Conservation (phyloP, 37 sponge, comb jelly and placozoan species). For the Eunapius fragilis region DNA sequence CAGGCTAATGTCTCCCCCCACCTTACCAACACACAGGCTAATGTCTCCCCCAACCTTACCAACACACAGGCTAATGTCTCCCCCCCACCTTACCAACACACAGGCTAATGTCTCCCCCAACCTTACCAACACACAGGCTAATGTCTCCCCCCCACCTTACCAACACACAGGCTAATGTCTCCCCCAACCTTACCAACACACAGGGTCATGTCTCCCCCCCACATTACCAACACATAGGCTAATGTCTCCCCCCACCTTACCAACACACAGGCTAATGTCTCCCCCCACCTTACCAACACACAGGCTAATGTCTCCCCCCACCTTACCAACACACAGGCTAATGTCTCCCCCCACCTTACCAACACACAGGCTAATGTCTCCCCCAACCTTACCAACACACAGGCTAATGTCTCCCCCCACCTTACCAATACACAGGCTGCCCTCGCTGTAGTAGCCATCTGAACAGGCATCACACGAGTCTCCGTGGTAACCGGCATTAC, state of each 20-base stretch:
- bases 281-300: conserved; percentile 18
- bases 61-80: neutral
- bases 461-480: conserved; percentile 69
- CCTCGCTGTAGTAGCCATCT: conserved; percentile 59
- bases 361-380: neutral
- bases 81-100: conserved; percentile 18
- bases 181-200: conserved; percentile 18
- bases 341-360: conserved; percentile 31
- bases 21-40: conserved; percentile 6
- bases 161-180: conserved; percentile 3
- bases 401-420: conserved; percentile 1
- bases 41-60: conserved; percentile 31
- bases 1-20: conserved; percentile 6
- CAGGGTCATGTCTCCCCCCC: conserved; percentile 6
- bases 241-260: conserved; percentile 23
- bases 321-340: conserved; percentile 6
- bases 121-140: conserved; percentile 6
- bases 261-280: conserved; percentile 3
- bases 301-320: conserved; percentile 6
- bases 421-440: conserved; percentile 6
- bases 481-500: conserved; percentile 82
- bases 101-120: conserved; percentile 6
- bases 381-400: conserved; percentile 14
- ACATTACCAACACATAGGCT: conserved; percentile 5
- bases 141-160: conserved; percentile 20